Base-by-base conservation (phyloP, 2,888 invertebrate genomes). In the Stomorhina lunata region DNA sequence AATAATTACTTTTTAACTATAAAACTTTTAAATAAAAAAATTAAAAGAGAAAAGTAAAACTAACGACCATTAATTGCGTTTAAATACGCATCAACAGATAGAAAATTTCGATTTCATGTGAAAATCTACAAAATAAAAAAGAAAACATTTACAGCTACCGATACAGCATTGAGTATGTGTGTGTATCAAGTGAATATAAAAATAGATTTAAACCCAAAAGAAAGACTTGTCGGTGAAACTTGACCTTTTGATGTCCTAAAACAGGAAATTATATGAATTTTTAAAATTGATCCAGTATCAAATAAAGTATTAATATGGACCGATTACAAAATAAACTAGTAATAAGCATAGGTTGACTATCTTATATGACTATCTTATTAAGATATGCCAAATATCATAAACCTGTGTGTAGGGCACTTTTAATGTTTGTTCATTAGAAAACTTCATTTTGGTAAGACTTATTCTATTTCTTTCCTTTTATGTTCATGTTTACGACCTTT, bases 401-500 rank as follows among this genome's bases (percentile, higher is more conserved):
- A n/a, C n/a, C n/a, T n/a, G n/a, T n/a, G n/a, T n/a, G n/a, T n/a
- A n/a, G n/a, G n/a, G n/a, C n/a, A n/a, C n/a, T n/a, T n/a, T n/a
- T n/a, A n/a, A n/a, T n/a, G n/a, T 40, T 40, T 40, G 12, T 15
- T 4, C 4, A 25, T 4, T 10, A 22, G n/a, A n/a, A n/a, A n/a
- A n/a, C n/a, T n/a, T n/a, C n/a, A n/a, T n/a, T n/a, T n/a, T n/a
- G 10, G 4, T 37, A 3, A 37, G 12, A 37, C n/a, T n/a, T 37
- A 10, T 37, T 48, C 0, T 4, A n/a, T 50, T 50, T 17, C 17
- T 4, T 37, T 29, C 12, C 12, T 72, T 65, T 80, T 53, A 73
- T 80, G 43, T 32, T 17, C 57, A 73, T 53, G 34, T 73, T 61
- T 59, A 73, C 59, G 25, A 73, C 50, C 17, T 68, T 66, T 34